Evolutionary conservation across 2,797 vertebrate species (phyloP), one percentile per base, ranked within the genome.

Genomic region (Botia almorhae): DNA sequence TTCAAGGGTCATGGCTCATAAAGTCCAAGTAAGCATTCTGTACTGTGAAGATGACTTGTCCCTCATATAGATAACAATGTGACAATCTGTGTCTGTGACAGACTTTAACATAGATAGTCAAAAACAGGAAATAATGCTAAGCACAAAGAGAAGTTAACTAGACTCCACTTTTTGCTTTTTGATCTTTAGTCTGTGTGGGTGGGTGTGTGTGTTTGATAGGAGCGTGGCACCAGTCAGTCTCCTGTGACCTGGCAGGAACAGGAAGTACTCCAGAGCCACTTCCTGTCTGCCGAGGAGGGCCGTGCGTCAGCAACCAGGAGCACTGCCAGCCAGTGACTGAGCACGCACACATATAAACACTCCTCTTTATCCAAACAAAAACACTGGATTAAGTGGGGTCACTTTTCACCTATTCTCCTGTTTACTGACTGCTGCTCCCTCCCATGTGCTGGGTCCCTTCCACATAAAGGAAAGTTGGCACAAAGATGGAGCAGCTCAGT

Each of bases 151-250:
- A 73, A 74, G 70, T 74, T 67, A 60, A 74, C 69, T 74, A 80
- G 70, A 50, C 50, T 65, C 69, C 39, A 51, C 61, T 67, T 74
- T 77, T 68, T 64, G 33, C 78, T 46, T 29, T 80, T 80, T 80
- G 78, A 80, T 80, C 69, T 80, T 14, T 58, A 39, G 55, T 80
- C 71, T 68, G 73, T 64, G 78, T 53, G 63, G 1, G 29, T 29
- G 29, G 82, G 50, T 78, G 23, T 48, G 7, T 74, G 75, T 69
- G 74, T 81, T 72, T 78, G 68, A 81, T 74, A 61, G 67, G 78
- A 84, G 67, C 80, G 82, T 86, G 85, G 94, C 94, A 95, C 94
- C 94, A 93, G 92, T 89, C 90, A 92, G 94, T 94, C 93, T 94
- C 92, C 91, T 91, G 89, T 86, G 90, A 89, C 86, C 89, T 92